A percentile compares a stretch with the other conserved stretches of the same genome.
phyloP scores from a whole-genome alignment of 2,888 invertebrate species.

The Eristalinus aeneus region DNA sequence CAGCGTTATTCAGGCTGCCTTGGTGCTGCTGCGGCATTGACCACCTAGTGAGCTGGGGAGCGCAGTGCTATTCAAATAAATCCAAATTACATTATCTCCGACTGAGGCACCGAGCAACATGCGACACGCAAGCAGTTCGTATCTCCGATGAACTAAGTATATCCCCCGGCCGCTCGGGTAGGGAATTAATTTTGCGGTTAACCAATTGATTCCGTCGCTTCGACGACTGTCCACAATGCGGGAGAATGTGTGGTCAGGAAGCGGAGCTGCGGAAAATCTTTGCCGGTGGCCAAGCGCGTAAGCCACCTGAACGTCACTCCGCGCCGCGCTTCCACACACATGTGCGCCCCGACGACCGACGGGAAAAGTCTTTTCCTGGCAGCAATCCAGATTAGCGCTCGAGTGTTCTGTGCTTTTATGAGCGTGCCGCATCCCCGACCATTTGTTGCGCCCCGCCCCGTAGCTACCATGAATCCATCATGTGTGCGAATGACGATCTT shows the following conservation, averaged over 20 bases:
- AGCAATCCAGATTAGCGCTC: constrained; percentile 41
- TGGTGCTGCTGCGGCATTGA: constrained; percentile 16
- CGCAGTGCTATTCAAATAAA: constrained; percentile 48
- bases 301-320: constrained; percentile 66
- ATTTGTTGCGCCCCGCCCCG: background rate
- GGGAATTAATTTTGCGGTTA: constrained; percentile 63
- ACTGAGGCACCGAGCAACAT: constrained; percentile 16
- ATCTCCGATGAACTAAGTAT: constrained; percentile 55
- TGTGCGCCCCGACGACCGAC: constrained; percentile 27
- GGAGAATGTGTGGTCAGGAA: constrained; percentile 53
- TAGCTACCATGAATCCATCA: background rate
- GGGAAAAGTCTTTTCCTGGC: constrained; percentile 46
- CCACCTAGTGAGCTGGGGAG: constrained; percentile 34
- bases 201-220: constrained; percentile 63
- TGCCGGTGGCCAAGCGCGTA: constrained; percentile 23
- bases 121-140: constrained; percentile 12
- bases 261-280: constrained; percentile 17
- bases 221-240: constrained; percentile 52
- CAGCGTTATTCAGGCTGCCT: constrained; percentile 4
- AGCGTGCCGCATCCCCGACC: background rate
- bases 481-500: background rate
- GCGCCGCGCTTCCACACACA: background rate
- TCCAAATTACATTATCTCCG: constrained; percentile 65
- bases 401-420: constrained; percentile 42
- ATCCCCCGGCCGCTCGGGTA: constrained; percentile 45